A percentile compares a stretch with the other conserved stretches of the same genome.
These are phyloP conservation scores for Clistopyga incitator DNA, from an alignment of 2,888 invertebrate genomes.

Conservation along the genomic window DNA sequence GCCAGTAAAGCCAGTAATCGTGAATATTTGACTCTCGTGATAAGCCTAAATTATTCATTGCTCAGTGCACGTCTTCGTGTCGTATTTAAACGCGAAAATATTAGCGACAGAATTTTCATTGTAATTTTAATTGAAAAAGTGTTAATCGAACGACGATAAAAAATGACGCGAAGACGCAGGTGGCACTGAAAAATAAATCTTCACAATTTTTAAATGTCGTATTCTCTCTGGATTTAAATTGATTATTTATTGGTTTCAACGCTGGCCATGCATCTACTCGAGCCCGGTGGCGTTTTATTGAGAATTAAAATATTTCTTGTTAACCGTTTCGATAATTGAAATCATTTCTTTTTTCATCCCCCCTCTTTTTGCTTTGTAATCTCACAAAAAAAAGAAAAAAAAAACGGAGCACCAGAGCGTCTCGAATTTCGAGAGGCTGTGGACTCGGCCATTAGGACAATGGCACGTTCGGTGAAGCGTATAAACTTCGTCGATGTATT, in stretches of 20 bases:
- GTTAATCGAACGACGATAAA: constrained; percentile 45
- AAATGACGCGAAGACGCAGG: constrained; percentile 79
- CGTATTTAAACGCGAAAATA: constrained; percentile 68
- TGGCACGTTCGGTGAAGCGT: constrained; percentile 69
- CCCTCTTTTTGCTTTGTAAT: constrained; percentile 72
- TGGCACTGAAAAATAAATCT: constrained; percentile 66
- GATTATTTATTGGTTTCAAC: constrained; percentile 55
- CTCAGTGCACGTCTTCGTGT: constrained; percentile 79
- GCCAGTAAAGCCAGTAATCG: background rate
- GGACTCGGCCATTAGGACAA: constrained; percentile 66
- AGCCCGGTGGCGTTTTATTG: constrained; percentile 84
- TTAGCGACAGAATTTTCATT: constrained; percentile 28
- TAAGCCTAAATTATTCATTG: constrained; percentile 64
- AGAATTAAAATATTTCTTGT: constrained; percentile 76
- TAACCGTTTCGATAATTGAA: background rate
- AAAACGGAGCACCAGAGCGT: constrained; percentile 59
- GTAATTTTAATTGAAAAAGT: background rate
- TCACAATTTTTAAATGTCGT: background rate
- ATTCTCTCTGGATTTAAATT: constrained; percentile 55
- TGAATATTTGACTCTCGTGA: constrained; percentile 55
- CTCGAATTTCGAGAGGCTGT: constrained; percentile 44
- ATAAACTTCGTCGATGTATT: constrained; percentile 73
- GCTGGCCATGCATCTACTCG: constrained; percentile 82
- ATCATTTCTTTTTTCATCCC: constrained; percentile 57
- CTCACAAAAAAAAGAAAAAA: constrained; percentile 66